These are phyloP conservation scores for Pseudoatta argentina DNA, from an alignment of 1,140 invertebrate species.

Conservation along the genomic window DNA sequence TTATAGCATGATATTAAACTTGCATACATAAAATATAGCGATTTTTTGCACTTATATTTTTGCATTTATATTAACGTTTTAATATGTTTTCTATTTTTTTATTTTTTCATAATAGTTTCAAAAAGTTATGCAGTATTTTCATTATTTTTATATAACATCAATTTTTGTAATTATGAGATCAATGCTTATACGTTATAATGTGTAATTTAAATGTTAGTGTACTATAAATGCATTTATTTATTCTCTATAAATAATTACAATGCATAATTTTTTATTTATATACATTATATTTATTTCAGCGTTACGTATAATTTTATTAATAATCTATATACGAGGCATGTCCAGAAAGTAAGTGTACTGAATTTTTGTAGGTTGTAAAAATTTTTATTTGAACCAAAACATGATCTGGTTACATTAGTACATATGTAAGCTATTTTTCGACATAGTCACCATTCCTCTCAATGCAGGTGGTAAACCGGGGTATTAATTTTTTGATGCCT, in stretches of 20 bases:
- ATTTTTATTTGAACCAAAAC: too few species aligned
- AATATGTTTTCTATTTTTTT: background rate
- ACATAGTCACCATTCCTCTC: too few species aligned
- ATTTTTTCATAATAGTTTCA: background rate
- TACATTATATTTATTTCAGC: constrained; percentile 3
- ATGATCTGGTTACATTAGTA: too few species aligned
- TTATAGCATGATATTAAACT: background rate
- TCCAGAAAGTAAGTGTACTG: too few species aligned
- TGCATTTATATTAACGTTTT: background rate
- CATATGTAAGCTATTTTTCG: too few species aligned
- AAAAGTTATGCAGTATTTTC: background rate
- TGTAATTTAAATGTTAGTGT: background rate
- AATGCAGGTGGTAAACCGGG: too few species aligned
- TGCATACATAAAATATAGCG: background rate
- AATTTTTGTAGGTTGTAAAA: too few species aligned
- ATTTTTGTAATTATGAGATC: constrained; percentile 3
- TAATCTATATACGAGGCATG: background rate
- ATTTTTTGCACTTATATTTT: background rate
- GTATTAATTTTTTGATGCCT: too few species aligned
- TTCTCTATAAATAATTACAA: background rate
- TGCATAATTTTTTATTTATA: constrained; percentile 11
- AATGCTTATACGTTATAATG: background rate
- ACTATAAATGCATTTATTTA: background rate
- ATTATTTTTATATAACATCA: background rate
- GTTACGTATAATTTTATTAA: constrained; percentile 33